phyloP scores from a whole-genome alignment of 2,113 vertebrate species.

The Myotis davidii region DNA sequence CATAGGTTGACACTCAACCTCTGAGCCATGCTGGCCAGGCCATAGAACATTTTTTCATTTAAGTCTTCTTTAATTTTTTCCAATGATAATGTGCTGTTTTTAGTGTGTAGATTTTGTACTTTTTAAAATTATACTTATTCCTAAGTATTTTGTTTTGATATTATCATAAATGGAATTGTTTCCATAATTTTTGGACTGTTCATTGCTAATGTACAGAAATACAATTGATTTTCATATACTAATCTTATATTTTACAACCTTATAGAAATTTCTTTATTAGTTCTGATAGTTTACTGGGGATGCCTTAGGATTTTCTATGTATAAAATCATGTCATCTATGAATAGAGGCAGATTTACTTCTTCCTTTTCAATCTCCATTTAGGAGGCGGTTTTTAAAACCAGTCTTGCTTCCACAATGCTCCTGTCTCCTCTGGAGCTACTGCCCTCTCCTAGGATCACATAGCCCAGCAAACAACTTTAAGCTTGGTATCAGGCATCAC shows the following conservation, averaged over 20 bases:
- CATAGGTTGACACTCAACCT: not conserved
- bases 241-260: not conserved
- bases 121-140: constrained; percentile 36
- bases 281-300: constrained; percentile 42
- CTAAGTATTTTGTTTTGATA: constrained; percentile 6
- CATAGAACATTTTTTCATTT: not conserved
- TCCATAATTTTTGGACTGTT: constrained; percentile 29
- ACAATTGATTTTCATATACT: not conserved
- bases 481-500: not conserved
- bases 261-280: not conserved
- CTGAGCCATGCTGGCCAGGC: too few species aligned
- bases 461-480: not conserved
- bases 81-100: not conserved
- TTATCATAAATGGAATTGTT: not conserved
- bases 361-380: not conserved
- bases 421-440: not conserved
- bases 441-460: not conserved
- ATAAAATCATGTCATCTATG: not conserved
- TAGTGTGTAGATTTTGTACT: not conserved
- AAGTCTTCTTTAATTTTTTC: constrained; percentile 4
- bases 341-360: constrained; percentile 13
- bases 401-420: not conserved
- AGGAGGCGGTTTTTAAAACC: not conserved
- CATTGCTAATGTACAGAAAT: constrained; percentile 6
- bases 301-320: constrained; percentile 16